Evolutionary conservation across 2,888 invertebrate species (phyloP).

Genomic region (Cylloceria caligata): DNA sequence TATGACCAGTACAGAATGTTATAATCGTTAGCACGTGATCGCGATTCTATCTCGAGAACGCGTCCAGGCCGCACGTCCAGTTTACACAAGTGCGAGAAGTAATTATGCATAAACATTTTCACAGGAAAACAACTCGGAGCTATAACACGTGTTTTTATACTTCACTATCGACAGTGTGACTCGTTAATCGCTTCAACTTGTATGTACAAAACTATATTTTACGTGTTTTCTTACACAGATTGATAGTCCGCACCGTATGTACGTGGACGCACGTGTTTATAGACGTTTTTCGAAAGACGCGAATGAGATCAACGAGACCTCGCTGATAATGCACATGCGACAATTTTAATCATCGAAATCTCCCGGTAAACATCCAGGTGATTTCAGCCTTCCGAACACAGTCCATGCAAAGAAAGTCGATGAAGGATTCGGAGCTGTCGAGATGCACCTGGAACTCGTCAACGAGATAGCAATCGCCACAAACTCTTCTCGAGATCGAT

Average conservation of each 20-base stretch:
- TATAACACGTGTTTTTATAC: conserved; percentile 11
- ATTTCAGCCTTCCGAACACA: too few relatives aligned
- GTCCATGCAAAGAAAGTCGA: too few relatives aligned
- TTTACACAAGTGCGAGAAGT: conserved; percentile 43
- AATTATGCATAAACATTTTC: conserved; percentile 60
- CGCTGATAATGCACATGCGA: too few relatives aligned
- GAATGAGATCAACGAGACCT: too few relatives aligned
- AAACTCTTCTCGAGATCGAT: too few relatives aligned
- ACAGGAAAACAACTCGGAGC: conserved; percentile 21
- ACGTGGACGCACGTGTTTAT: too few relatives aligned
- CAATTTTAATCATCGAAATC: too few relatives aligned
- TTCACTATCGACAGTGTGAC: not conserved
- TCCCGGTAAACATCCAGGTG: too few relatives aligned
- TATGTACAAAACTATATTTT: conserved; percentile 5
- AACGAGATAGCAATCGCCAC: too few relatives aligned
- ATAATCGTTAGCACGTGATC: conserved; percentile 53
- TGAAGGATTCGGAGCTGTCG: too few relatives aligned
- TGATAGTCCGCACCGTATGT: conserved; percentile 1
- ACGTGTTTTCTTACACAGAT: conserved; percentile 10
- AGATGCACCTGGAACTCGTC: too few relatives aligned
- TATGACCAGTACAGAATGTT: conserved; percentile 53
- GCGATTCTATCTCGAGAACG: not conserved
- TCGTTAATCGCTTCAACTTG: not conserved
- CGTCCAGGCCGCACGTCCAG: not conserved
- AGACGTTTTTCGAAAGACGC: too few relatives aligned